Evolutionary conservation across 2,797 vertebrate genomes (phyloP).

Genomic region (Chaunax sp.): DNA sequence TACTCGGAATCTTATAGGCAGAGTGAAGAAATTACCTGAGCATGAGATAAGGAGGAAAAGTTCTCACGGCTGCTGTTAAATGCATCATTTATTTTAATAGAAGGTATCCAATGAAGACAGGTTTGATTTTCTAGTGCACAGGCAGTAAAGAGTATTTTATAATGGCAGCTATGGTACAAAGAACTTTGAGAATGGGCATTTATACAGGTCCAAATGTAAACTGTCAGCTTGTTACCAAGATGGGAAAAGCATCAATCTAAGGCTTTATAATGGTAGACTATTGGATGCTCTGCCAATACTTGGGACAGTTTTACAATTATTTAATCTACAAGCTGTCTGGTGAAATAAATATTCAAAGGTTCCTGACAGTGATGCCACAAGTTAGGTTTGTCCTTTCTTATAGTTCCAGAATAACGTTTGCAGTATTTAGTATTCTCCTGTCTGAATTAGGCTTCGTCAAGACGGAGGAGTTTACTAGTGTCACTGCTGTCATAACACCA

Average conservation of each 20-base stretch:
- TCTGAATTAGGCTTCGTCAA: not conserved
- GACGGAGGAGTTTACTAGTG: conserved; percentile 4
- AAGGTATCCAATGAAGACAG: not conserved
- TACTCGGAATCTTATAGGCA: not conserved
- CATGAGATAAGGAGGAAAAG: no score
- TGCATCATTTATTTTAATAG: conserved; percentile 1
- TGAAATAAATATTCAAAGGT: not conserved
- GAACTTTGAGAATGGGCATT: not conserved
- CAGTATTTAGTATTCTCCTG: no score
- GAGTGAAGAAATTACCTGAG: not conserved
- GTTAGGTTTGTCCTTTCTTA: not conserved
- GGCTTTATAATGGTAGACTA: not conserved
- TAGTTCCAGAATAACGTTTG: not conserved
- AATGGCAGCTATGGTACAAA: conserved; percentile 20
- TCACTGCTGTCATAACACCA: not conserved
- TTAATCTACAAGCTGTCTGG: not conserved
- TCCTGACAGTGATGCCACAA: not conserved
- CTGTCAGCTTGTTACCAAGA: not conserved
- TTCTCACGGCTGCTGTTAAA: not conserved
- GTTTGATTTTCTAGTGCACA: conserved; percentile 5
- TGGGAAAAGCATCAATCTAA: not conserved
- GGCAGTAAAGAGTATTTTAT: not conserved
- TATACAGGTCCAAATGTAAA: conserved; percentile 6
- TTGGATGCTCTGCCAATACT: not conserved
- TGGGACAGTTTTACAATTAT: not conserved